These are phyloP conservation scores for Pelusios castaneus DNA, from an alignment of 2,113 vertebrate genomes.

Conservation along the genomic window DNA sequence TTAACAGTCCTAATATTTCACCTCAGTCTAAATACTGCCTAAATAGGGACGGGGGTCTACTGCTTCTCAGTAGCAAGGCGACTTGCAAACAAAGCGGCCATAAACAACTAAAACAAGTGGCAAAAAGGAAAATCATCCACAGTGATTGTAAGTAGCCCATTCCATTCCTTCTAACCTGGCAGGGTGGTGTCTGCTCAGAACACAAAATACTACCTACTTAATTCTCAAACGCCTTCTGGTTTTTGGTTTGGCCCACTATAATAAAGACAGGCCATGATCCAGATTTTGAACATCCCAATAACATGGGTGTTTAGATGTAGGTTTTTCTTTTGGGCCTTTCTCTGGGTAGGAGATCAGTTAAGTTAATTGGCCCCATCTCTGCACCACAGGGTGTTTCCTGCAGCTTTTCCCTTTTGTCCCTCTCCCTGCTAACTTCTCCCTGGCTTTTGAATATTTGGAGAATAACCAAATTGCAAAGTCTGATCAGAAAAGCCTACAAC, in stretches of 20 bases:
- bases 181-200: background rate
- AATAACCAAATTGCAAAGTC: slow-evolving; percentile 58
- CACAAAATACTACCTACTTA: background rate
- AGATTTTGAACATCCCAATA: background rate
- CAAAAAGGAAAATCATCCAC: background rate
- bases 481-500: slow-evolving; percentile 62
- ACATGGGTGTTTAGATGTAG: background rate
- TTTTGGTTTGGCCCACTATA: background rate
- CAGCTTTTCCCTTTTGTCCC: background rate
- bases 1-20: background rate
- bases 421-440: slow-evolving; percentile 27
- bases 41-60: background rate
- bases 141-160: background rate
- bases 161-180: background rate
- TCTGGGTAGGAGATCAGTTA: background rate
- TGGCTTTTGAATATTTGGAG: slow-evolving; percentile 32
- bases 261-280: background rate
- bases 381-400: background rate
- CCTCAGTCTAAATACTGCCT: background rate
- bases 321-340: background rate
- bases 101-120: background rate
- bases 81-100: background rate
- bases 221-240: background rate
- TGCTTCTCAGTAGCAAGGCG: slow-evolving; percentile 5
- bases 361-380: background rate